Evolutionary conservation across 2,888 invertebrate genomes (phyloP).

Genomic region (Mythimna ferrago): DNA sequence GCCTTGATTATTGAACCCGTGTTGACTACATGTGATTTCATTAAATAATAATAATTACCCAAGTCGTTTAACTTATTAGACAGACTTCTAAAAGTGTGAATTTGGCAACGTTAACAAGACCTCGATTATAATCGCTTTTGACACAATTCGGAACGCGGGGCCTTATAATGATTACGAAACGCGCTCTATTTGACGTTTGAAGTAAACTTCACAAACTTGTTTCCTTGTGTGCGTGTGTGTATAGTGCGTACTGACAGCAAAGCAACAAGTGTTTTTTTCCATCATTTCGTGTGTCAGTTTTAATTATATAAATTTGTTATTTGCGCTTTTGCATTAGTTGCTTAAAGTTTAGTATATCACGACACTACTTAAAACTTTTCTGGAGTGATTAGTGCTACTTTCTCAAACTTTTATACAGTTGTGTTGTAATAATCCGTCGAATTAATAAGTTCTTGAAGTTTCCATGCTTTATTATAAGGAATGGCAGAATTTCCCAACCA

Average conservation of each 20-base stretch:
- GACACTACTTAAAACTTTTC: slow-evolving; percentile 31
- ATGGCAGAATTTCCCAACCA: slow-evolving; percentile 78
- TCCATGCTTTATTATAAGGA: slow-evolving; percentile 83
- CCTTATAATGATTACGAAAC: slow-evolving; percentile 35
- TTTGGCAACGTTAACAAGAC: too few relatives aligned
- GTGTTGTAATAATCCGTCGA: slow-evolving; percentile 48
- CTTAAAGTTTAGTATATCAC: slow-evolving; percentile 30
- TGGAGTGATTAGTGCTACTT: slow-evolving; percentile 23
- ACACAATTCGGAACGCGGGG: too few relatives aligned
- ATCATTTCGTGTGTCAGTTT: slow-evolving; percentile 65
- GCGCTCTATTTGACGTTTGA: slow-evolving; percentile 57
- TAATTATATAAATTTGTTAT: slow-evolving; percentile 56
- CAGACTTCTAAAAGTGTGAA: too few relatives aligned
- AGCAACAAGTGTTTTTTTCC: slow-evolving; percentile 61
- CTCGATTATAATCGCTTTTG: too few relatives aligned
- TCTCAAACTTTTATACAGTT: slow-evolving; percentile 43
- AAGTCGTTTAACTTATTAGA: too few relatives aligned
- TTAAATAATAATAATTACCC: too few relatives aligned
- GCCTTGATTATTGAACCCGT: too few relatives aligned
- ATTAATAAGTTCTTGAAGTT: slow-evolving; percentile 78
- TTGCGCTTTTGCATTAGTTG: slow-evolving; percentile 43
- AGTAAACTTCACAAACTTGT: slow-evolving; percentile 50
- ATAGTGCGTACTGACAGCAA: slow-evolving; percentile 21
- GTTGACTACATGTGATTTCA: too few relatives aligned
- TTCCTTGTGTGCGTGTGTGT: slow-evolving; percentile 38